Evolutionary conservation across 30 jellyfish, hydroid and myxozoan species (phyloP), one percentile per base, ranked within the genome.

Genomic region (Aurelia sp.): DNA sequence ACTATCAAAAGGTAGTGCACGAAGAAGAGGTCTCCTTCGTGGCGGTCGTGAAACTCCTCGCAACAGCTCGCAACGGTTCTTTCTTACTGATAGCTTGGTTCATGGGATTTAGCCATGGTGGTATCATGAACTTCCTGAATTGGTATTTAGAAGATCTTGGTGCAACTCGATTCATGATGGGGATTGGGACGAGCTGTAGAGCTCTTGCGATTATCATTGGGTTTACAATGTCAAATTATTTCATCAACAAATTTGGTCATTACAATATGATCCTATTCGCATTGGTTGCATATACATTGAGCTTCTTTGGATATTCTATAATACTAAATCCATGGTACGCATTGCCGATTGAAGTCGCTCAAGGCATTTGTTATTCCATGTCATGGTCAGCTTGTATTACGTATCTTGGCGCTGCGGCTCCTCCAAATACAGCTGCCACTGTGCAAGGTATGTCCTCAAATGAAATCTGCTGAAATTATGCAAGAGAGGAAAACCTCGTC

Each of bases 101-200:
- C 77, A 73, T 92, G 96, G 99, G 99, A 40, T 96, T 96, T 66
- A 80, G 92, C 35, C 99, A 96, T 65, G 99, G 99, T 23, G 96
- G 99, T 41, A 96, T 91, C 13, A 96, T 96, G 99, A 96, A 96
- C 89, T 96, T 91, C 66, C 78, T 96, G 73, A 96, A 96, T 55
- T 96, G 99, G 99, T 96, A 84, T 78, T 91, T 96, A 6, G 99
- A 96, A 66, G 99, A 96, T 76, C 74, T 96, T 21, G 99, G 99
- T 10, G 99, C 99, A 7, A 86, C 97, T 16, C 87, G 94, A 58
- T 84, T 96, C 71, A 91, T 96, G 98, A 96, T 96, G 99, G 99
- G 98, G 74, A 85, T 92, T 4, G 99, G 99, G 4, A 91, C 99
- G 0, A 60, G 81, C 13, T 87, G 97, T 67, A 76, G 99, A 82